Conservation (phyloP, 1,140 invertebrate genomes). For the Rhysida immarginata region DNA sequence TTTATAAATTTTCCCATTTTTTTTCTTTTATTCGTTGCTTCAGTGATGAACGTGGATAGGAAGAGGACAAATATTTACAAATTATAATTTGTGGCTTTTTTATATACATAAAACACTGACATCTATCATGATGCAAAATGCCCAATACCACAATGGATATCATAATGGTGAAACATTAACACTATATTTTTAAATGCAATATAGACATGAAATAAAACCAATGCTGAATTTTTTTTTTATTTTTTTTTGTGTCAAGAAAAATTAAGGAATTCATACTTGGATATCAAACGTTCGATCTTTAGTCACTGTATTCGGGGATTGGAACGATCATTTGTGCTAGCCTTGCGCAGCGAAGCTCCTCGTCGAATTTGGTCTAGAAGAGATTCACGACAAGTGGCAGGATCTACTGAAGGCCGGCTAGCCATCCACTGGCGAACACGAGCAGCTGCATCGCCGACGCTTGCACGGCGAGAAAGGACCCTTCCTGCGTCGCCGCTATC, state of each 20-base stretch:
- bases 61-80: too few species aligned
- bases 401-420: constrained; percentile 35
- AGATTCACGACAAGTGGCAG: constrained; percentile 39
- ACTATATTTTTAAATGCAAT: too few species aligned
- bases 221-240: not conserved
- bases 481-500: constrained; percentile 15
- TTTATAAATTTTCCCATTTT: too few species aligned
- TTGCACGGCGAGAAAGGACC: constrained; percentile 14
- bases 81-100: too few species aligned
- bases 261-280: constrained; percentile 15
- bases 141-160: too few species aligned
- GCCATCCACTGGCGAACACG: constrained; percentile 49
- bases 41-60: too few species aligned
- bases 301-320: constrained; percentile 49
- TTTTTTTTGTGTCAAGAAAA: not conserved
- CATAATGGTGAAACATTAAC: too few species aligned
- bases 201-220: too few species aligned
- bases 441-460: constrained; percentile 30
- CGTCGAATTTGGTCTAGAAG: constrained; percentile 82
- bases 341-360: constrained; percentile 57
- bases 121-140: too few species aligned
- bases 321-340: constrained; percentile 47
- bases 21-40: too few species aligned
- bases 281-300: constrained; percentile 19
- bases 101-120: too few species aligned